Conservation (phyloP, 2,888 invertebrate species). For the Calliopum simillimum region DNA sequence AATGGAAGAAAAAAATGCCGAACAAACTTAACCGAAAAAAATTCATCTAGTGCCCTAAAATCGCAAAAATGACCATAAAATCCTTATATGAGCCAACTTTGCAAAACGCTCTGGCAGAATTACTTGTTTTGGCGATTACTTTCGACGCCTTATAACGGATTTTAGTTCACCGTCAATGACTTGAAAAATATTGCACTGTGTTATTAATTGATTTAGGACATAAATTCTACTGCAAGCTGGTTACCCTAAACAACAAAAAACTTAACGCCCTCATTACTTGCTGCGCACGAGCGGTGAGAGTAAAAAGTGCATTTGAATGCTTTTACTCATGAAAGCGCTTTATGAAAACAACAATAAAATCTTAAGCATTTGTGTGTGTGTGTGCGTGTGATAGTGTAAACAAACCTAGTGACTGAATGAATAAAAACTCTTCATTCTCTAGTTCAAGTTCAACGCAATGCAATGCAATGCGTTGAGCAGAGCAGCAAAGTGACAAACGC, state of each 20-base stretch:
- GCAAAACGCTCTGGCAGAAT: too few species aligned
- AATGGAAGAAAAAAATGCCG: too few species aligned
- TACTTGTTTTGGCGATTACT: too few species aligned
- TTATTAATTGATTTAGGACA: background rate
- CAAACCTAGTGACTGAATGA: constrained; percentile 25
- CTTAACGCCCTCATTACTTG: background rate
- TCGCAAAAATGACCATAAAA: too few species aligned
- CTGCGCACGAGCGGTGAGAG: constrained; percentile 32
- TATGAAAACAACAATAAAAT: background rate
- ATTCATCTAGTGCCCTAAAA: too few species aligned
- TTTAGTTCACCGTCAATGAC: too few species aligned
- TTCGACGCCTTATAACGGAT: too few species aligned
- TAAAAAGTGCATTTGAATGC: background rate
- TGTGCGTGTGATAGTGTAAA: constrained; percentile 11
- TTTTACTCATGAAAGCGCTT: background rate
- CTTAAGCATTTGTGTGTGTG: background rate
- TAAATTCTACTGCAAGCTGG: constrained; percentile 10
- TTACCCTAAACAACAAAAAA: constrained; percentile 3
- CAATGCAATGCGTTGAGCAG: background rate
- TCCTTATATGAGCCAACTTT: too few species aligned
- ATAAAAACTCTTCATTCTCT: constrained; percentile 31
- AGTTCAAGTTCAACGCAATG: constrained; percentile 34
- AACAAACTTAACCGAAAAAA: too few species aligned
- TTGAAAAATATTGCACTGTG: background rate
- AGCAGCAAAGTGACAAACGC: too few species aligned